Evolutionary conservation across 1,140 invertebrate species (phyloP), one percentile per base, ranked within the genome.

Genomic region (Portunus trituberculatus): DNA sequence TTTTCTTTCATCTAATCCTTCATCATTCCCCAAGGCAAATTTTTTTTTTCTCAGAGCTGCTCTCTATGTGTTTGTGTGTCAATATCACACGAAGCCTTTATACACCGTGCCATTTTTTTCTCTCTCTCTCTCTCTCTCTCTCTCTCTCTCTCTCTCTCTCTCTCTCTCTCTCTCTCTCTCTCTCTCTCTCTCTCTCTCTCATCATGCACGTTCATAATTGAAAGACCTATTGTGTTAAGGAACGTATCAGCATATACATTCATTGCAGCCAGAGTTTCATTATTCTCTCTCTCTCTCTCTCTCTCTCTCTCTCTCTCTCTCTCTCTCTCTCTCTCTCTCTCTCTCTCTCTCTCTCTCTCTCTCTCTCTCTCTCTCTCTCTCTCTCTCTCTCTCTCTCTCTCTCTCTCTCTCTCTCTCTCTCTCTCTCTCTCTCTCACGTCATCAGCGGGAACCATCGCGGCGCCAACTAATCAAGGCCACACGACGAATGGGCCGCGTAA

Each of bases 331-430:
- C 59, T 76, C 59, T 76, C 59, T 76, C 59, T 76, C 59, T 52
- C 59, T 76, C 59, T 76, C 67, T 90, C 45, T 48, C 86, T 88
- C 32, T 86, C 84, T 88, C 86, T 88, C 86, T 88, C 84, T 29
- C 84, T 29, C 20, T 29, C 84, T 86, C 84, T 39, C 31, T 88
- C 86, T 88, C 86, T 88, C 32, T 88, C 86, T 88, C 86, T 88
- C 32, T 88, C 86, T 88, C 86, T 88, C 86, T 82, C 76, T 84
- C 84, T 46, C 45, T 46, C 88, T 87, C 84, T 87, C 84, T 87
- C 29, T 87, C 84, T 87, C 84, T 87, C 84, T 87, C 84, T 87
- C 84, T 88, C 84, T 87, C 84, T 87, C 84, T 89, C 84, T 87
- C 84, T 87, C 84, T 87, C 84, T 87, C 84, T 87, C 84, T 87